Evolutionary conservation across 2,113 vertebrate species (phyloP).

Genomic region (Chascanopsetta lugubris): DNA sequence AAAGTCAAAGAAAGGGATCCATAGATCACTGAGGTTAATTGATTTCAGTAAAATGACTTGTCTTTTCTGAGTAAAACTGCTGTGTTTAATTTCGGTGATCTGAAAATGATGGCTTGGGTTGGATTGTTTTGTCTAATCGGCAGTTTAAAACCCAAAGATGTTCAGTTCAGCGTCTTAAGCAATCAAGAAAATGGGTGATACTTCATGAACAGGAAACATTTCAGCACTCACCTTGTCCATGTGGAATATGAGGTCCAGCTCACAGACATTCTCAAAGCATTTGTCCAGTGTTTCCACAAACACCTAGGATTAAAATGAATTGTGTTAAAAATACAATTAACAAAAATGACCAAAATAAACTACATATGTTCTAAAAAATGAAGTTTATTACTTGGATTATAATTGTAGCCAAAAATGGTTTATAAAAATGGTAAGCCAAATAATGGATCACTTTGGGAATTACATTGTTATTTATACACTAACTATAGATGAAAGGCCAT

Average conservation of each 20-base stretch:
- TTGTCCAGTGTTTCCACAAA: slow-evolving; percentile 97
- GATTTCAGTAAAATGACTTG: too few species aligned
- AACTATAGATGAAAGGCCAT: too few species aligned
- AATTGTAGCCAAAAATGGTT: not conserved
- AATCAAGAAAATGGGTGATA: not conserved
- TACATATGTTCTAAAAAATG: not conserved
- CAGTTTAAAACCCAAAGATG: not conserved
- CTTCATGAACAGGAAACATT: not conserved
- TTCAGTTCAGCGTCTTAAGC: not conserved
- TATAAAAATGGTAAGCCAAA: too few species aligned
- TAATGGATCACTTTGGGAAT: not conserved
- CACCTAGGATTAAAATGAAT: slow-evolving; percentile 78
- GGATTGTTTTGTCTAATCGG: too few species aligned
- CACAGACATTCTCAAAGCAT: slow-evolving; percentile 96
- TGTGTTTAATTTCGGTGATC: too few species aligned
- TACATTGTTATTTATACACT: too few species aligned
- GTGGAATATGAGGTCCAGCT: slow-evolving; percentile 95
- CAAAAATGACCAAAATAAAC: not conserved
- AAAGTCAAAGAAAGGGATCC: too few species aligned
- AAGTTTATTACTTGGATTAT: not conserved
- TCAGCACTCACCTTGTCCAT: slow-evolving; percentile 89
- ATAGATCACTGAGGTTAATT: too few species aligned
- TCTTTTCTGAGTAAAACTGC: too few species aligned
- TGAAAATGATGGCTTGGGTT: too few species aligned
- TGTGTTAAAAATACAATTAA: not conserved